A percentile compares a stretch with the other conserved stretches of the same genome.
phyloP scores from a whole-genome alignment of 2,797 vertebrate species.

The Pagetopsis macropterus region DNA sequence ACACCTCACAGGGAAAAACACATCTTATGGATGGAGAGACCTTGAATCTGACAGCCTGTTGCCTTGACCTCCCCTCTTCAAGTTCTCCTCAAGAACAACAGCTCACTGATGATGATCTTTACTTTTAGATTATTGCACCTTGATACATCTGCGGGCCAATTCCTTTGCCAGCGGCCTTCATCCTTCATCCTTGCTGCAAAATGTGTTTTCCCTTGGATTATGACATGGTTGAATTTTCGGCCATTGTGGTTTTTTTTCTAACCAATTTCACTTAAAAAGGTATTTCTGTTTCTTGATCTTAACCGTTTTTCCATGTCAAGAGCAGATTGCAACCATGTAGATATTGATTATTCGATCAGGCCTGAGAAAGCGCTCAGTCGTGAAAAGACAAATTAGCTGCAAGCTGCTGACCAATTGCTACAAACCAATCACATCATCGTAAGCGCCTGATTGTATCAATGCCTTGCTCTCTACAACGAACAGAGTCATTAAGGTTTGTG shows the following conservation, averaged over 20 bases:
- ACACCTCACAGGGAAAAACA: constrained; percentile 23
- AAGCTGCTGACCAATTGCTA: constrained; percentile 81
- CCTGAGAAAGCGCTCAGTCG: constrained; percentile 76
- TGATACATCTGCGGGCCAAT: constrained; percentile 30
- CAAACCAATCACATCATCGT: constrained; percentile 77
- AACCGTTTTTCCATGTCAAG: constrained; percentile 64
- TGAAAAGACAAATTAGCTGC: constrained; percentile 83
- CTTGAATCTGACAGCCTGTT: constrained; percentile 63
- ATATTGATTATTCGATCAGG: constrained; percentile 80
- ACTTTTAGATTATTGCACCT: constrained; percentile 50
- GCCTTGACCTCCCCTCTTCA: constrained; percentile 63
- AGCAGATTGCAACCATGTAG: constrained; percentile 78
- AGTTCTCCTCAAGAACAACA: constrained; percentile 41
- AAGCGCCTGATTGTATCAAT: constrained; percentile 70
- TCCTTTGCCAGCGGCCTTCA: constrained; percentile 42
- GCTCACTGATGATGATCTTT: constrained; percentile 21
- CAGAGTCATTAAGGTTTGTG: constrained; percentile 68
- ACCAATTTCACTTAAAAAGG: constrained; percentile 42
- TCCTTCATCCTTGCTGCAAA: constrained; percentile 24
- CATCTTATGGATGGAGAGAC: constrained; percentile 40
- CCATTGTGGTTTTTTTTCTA: constrained; percentile 11
- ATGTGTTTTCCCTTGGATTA: constrained; percentile 27
- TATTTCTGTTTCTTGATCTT: constrained; percentile 54
- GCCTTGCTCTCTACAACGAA: constrained; percentile 49
- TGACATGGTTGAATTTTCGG: constrained; percentile 5